Percentiles rank a stretch among this genome's conserved stretches.
These are phyloP conservation scores for Mnemiopsis leidyi DNA, from an alignment of 37 sponge, comb jelly and placozoan species.

Conservation along the genomic window DNA sequence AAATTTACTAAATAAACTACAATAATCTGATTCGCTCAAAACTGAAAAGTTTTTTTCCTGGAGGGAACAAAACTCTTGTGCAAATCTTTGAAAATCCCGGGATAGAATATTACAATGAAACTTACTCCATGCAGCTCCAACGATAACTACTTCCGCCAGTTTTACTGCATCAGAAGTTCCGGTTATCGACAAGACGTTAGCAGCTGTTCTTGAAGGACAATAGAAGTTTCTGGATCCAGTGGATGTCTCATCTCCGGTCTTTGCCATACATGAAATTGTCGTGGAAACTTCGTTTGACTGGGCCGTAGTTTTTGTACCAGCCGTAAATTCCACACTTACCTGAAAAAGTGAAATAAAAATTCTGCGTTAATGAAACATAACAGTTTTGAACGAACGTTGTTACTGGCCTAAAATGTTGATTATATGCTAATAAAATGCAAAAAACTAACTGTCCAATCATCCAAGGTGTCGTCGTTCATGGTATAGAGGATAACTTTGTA, in stretches of 20 bases:
- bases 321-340: background rate
- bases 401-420: no score
- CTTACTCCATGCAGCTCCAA: background rate
- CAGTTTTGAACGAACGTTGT: no score
- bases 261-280: background rate
- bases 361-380: no score
- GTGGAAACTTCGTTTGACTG: background rate
- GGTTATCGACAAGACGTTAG: background rate
- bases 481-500: background rate
- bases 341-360: no score
- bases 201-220: background rate
- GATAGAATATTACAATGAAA: no score
- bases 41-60: no score
- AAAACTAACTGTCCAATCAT: background rate
- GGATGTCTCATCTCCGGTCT: background rate
- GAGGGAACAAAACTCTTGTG: no score
- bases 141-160: background rate
- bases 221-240: background rate
- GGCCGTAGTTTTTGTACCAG: background rate
- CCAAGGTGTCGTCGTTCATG: background rate
- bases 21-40: no score
- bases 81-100: no score
- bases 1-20: no score
- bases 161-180: background rate
- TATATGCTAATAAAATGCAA: no score